Evolutionary conservation across 35 echinoderm and acorn worm species (phyloP).

Genomic region (Ophioderma brevispina): DNA sequence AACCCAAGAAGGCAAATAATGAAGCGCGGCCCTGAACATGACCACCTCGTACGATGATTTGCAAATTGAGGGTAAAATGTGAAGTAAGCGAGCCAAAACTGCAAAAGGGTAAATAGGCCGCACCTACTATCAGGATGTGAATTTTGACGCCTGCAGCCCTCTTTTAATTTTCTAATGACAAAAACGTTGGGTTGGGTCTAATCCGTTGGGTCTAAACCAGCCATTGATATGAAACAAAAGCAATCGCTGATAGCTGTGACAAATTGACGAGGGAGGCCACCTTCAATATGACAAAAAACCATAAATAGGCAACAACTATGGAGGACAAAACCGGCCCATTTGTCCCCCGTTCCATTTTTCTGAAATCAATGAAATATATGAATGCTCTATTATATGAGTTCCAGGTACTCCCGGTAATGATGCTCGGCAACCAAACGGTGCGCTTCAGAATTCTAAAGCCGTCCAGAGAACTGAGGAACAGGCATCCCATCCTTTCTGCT

Average conservation of each 20-base stretch:
- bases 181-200: too few relatives aligned
- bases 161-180: not conserved
- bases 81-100: not conserved
- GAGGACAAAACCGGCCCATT: not conserved
- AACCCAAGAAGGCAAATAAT: not conserved
- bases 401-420: not conserved
- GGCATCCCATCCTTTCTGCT: not conserved
- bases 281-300: not conserved
- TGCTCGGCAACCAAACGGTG: not conserved
- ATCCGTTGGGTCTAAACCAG: not conserved
- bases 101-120: not conserved
- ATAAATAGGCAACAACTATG: conserved; percentile 9
- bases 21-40: not conserved
- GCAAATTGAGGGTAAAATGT: too few relatives aligned
- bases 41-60: too few relatives aligned
- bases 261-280: conserved; percentile 4
- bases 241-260: not conserved
- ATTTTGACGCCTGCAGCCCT: not conserved
- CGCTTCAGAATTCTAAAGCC: not conserved
- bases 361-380: not conserved
- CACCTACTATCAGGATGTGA: not conserved
- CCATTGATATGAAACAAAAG: not conserved
- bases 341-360: not conserved
- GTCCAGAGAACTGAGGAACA: not conserved
- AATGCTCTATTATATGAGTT: not conserved